Evolutionary conservation across 2,797 vertebrate species (phyloP).

Genomic region (Agapornis canus): DNA sequence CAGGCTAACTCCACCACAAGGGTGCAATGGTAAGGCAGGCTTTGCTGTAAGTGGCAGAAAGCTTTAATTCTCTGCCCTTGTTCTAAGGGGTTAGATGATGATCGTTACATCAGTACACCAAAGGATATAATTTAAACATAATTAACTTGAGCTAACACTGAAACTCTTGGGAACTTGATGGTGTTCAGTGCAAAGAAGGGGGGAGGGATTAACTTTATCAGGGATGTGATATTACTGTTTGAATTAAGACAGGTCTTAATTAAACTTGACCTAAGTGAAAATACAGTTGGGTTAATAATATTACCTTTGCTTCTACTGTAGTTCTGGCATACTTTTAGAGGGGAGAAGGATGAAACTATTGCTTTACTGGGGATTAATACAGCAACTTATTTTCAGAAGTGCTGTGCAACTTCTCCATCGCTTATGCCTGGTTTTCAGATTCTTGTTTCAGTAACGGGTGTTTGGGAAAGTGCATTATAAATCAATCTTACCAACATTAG

Average conservation of each 20-base stretch:
- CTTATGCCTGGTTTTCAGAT: not conserved
- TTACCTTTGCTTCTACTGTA: not conserved
- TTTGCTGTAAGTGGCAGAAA: not conserved
- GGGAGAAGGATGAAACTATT: not conserved
- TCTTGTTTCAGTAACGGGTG: not conserved
- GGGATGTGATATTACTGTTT: not conserved
- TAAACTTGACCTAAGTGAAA: slow-evolving; percentile 5
- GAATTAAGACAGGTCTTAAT: slow-evolving; percentile 28
- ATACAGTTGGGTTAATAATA: not conserved
- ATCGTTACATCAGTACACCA: not conserved
- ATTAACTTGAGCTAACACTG: slow-evolving; percentile 28
- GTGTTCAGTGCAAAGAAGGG: not conserved
- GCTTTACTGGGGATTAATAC: not conserved
- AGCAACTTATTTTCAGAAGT: not conserved
- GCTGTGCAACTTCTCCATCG: not conserved
- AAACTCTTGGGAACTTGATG: not conserved
- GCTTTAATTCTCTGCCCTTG: not conserved
- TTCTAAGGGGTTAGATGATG: not conserved
- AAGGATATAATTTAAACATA: slow-evolving; percentile 10
- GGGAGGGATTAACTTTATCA: not conserved
- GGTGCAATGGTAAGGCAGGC: not conserved
- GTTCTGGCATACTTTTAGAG: not conserved
- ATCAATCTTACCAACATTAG: not conserved
- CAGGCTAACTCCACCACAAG: not conserved
- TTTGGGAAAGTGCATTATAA: not conserved